Base-by-base conservation (phyloP, 2,113 vertebrate species). In the Rhodinocichla rosea region DNA sequence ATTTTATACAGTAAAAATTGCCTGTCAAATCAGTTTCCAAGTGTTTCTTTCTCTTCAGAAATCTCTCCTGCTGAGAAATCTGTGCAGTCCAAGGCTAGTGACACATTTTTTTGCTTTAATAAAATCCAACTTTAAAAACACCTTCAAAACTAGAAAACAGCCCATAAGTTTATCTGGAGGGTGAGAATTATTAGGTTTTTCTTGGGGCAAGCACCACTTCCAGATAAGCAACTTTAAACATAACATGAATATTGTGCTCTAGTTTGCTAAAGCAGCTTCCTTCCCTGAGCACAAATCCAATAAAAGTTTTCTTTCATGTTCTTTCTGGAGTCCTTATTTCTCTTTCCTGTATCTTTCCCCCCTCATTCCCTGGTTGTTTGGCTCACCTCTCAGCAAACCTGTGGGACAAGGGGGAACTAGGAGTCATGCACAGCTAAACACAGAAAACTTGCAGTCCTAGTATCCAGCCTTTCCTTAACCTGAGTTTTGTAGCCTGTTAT, bases 1-100 rank as follows among this genome's bases (percentile, higher is more conserved):
- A 89, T 89, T 93, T 93, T 37, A 67, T 73, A 64, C 49, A 35
- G 57, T 67, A 92, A 69, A 95, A 94, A 47, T 7, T 80, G 18
- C n/a, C 78, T 87, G 70, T 90, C 79, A 87, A 59, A 80, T 85
- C 40, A 60, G 39, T 78, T 71, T 93, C 75, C 57, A 69, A 64
- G 40, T 67, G 30, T 75, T 82, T 28, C 30, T 71, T 78, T 82
- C 56, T 63, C 56, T 71, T 91, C 65, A 94, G 67, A 92, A 90
- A 80, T 39, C 53, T 83, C 42, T 60, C 60, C 83, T 91, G 50
- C 62, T 14, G 40, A 90, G 79, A 89, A 87, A 73, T 10, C 59
- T 70, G 33, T 22, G n/a, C 21, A 50, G 56, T 90, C 65, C 44
- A 84, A 79, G 27, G 39, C 40, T 49, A 86, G 56, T 0, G 20